Conservation (phyloP, 2,113 vertebrate species). For the Pao palembangensis region DNA sequence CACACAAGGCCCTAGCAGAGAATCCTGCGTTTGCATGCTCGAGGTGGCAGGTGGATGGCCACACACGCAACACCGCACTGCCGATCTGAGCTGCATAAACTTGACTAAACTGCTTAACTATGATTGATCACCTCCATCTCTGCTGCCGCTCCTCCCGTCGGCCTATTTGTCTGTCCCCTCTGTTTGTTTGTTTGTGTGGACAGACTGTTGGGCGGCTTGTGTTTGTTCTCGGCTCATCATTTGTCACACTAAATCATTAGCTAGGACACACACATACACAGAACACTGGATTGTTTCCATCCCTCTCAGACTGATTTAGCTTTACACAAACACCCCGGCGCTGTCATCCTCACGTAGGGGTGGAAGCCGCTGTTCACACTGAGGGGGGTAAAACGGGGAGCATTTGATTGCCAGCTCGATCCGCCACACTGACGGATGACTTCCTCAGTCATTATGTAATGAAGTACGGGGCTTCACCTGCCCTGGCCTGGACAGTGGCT, state of each 20-base stretch:
- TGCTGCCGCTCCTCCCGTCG: constrained; percentile 22
- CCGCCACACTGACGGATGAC: constrained; percentile 57
- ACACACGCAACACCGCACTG: constrained; percentile 2
- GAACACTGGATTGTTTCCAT: constrained; percentile 27
- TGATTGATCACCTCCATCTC: constrained; percentile 55
- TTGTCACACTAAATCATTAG: constrained; percentile 68
- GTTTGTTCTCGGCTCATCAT: constrained; percentile 68
- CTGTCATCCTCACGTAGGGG: constrained; percentile 30
- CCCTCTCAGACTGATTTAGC: constrained; percentile 51
- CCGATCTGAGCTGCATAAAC: constrained; percentile 33
- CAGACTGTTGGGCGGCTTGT: constrained; percentile 57
- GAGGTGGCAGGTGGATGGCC: constrained; percentile 7
- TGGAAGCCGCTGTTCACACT: constrained; percentile 30
- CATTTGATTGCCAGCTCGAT: constrained; percentile 38
- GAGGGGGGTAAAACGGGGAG: constrained; percentile 25
- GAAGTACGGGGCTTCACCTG: constrained; percentile 56
- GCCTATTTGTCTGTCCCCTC: constrained; percentile 50
- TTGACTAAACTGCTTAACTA: constrained; percentile 18
- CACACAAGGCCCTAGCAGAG: constrained; percentile 10
- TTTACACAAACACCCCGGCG: constrained; percentile 53
- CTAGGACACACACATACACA: constrained; percentile 16
- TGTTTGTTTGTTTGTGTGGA: constrained; percentile 66
- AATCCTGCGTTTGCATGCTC: constrained; percentile 22
- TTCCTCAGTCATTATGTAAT: constrained; percentile 65
- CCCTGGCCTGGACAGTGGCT: constrained; percentile 31